Evolutionary conservation across 1,140 invertebrate species (phyloP), one percentile per base, ranked within the genome.

Genomic region (Brachionus sp.): DNA sequence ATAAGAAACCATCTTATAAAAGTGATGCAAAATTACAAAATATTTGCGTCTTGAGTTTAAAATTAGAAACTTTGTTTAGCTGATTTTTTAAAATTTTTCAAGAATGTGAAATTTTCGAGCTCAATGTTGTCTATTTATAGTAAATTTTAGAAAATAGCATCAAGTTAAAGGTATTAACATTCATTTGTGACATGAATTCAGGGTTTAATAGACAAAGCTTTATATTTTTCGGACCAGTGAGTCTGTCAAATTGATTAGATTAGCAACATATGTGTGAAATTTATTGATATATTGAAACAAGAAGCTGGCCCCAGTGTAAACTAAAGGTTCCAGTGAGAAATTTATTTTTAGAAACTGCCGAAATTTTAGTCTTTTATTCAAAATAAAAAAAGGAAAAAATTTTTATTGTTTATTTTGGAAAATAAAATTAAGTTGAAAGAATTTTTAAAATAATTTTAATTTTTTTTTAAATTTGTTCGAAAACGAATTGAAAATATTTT

Each of bases 1-100:
- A 75, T 75, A 75, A 23, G 70, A 75, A 2, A 75, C 70, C 70
- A 75, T 75, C 10, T 73, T 23, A 39, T 73, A 6, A 13, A 33
- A 66, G 33, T 66, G 50, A 57, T 19, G 50, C 19, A 57, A 57
- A 57, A 57, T 57, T 57, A 57, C 50, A 57, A 57, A 25, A 19
- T 57, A 57, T 19, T 57, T 57, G 50, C 50, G 50, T 57, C 19
- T 57, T 57, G 5, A 57, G 50, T 57, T 29, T 57, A 57, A 57
- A 57, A 57, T 57, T 57, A 57, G 50, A 57, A 57, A 6, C 50
- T 57, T 57, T 57, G 50, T 57, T 57, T 57, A 57, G 50, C 50
- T 57, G 50, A 57, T 57, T 57, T n/a, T 57, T 6, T 23, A 6
- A 19, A 57, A 57, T 57, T 57, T 57, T 57, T 57, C 50, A 57